Conservation (phyloP, 2,113 vertebrate species). For the Mirza zaza region DNA sequence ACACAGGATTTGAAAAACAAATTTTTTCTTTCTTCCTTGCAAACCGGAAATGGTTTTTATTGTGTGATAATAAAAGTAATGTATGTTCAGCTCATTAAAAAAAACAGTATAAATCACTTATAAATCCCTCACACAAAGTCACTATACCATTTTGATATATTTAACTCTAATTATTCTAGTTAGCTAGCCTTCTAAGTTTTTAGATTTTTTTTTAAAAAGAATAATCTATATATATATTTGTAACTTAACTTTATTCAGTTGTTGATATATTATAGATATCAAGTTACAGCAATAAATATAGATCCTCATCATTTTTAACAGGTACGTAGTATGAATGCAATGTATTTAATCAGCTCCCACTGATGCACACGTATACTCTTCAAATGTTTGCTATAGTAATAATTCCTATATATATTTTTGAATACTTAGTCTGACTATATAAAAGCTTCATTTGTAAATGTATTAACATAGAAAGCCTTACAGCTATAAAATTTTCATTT, state of each 20-base stretch:
- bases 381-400: background rate
- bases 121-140: background rate
- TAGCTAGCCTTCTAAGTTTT: background rate
- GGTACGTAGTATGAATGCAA: background rate
- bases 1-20: background rate
- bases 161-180: background rate
- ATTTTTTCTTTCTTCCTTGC: background rate
- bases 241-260: background rate
- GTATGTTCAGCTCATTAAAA: slow-evolving; percentile 2
- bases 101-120: slow-evolving; percentile 32
- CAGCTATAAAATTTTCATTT: background rate
- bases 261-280: background rate
- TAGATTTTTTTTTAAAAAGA: background rate
- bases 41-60: slow-evolving; percentile 22
- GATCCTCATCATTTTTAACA: background rate
- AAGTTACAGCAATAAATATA: background rate
- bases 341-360: background rate
- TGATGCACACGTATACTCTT: background rate
- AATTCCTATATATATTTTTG: background rate
- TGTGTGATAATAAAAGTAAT: slow-evolving; percentile 19
- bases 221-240: background rate
- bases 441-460: slow-evolving; percentile 19
- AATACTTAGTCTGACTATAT: background rate
- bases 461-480: background rate
- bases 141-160: background rate